phyloP scores from a whole-genome alignment of 2,797 vertebrate species.

The Darevskia nairensis region DNA sequence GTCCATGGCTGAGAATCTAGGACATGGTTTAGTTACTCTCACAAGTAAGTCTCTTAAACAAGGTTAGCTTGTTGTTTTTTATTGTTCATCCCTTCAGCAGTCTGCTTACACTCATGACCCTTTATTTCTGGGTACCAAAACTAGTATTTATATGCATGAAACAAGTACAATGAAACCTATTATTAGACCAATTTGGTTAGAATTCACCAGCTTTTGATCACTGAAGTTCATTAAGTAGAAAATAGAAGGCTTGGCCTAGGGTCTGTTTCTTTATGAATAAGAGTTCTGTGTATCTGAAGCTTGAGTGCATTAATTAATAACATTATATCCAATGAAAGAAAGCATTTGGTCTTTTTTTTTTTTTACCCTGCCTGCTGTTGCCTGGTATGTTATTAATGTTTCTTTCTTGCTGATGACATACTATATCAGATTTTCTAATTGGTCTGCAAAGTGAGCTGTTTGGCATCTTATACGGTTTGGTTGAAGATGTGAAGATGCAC shows the following conservation, averaged over 20 bases:
- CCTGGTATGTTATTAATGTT: background rate
- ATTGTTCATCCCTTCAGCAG: background rate
- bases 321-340: background rate
- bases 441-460: background rate
- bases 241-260: background rate
- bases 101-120: background rate
- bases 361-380: background rate
- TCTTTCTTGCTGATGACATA: background rate
- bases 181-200: background rate
- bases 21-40: background rate
- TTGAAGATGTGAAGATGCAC: background rate
- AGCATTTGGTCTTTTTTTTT: background rate
- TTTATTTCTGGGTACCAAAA: background rate
- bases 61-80: background rate
- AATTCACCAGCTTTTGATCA: constrained; percentile 21
- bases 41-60: background rate
- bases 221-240: background rate
- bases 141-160: background rate
- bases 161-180: background rate
- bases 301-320: background rate
- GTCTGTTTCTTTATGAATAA: background rate
- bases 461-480: background rate
- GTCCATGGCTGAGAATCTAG: background rate
- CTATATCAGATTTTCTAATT: background rate
- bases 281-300: background rate